Evolutionary conservation across 2,888 invertebrate genomes (phyloP).

Genomic region (Apoda limacodes): DNA sequence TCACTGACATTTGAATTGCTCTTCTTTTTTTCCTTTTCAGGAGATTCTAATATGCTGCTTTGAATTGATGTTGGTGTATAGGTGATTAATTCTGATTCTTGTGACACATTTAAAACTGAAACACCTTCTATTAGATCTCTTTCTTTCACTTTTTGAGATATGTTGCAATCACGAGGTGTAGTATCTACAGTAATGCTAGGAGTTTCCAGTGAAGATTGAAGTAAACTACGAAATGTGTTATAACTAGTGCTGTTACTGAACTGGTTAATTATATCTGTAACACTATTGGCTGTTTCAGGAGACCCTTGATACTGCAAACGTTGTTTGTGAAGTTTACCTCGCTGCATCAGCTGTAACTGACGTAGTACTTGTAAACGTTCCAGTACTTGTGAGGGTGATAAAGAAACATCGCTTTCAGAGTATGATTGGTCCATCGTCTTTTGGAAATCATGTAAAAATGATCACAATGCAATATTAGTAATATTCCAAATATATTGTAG

Average conservation of each 20-base stretch:
- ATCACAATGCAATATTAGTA: too few species aligned
- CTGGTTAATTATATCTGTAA: constrained; percentile 56
- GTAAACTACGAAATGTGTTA: constrained; percentile 52
- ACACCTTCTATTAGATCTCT: constrained; percentile 57
- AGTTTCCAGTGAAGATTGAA: constrained; percentile 36
- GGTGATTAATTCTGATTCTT: constrained; percentile 46
- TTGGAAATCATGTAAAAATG: too few species aligned
- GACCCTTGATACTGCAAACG: constrained; percentile 42
- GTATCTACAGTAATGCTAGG: constrained; percentile 21
- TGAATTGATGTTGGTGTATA: constrained; percentile 35
- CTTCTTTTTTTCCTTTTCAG: constrained; percentile 16
- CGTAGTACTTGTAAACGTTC: constrained; percentile 51
- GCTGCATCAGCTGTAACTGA: constrained; percentile 50
- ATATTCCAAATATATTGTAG: too few species aligned
- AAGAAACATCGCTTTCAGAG: constrained; percentile 48
- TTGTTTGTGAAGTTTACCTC: constrained; percentile 57
- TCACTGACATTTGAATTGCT: constrained; percentile 16
- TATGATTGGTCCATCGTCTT: constrained; percentile 50
- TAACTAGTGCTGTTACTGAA: constrained; percentile 56
- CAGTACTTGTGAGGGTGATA: constrained; percentile 55
- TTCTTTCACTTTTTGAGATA: constrained; percentile 32
- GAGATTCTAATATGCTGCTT: constrained; percentile 28
- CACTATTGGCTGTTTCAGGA: constrained; percentile 39
- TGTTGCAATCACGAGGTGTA: constrained; percentile 27
- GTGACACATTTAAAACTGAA: constrained; percentile 50